Percentiles rank a stretch among this genome's conserved stretches.
Evolutionary conservation across 2,797 vertebrate species (phyloP).

Genomic region (Leptoclinus maculatus): DNA sequence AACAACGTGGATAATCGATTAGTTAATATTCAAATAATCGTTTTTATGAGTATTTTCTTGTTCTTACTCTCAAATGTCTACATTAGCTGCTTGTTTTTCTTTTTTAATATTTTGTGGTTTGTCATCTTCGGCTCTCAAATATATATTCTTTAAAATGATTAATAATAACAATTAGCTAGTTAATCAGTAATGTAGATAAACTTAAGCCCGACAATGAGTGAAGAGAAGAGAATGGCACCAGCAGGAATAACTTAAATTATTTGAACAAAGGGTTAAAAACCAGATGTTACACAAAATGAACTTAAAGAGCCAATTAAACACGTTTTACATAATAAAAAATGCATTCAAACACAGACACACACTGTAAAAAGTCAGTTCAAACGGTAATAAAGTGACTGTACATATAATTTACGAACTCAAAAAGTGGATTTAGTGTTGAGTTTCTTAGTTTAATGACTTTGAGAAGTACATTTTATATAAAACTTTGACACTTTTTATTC

Average conservation of each 20-base stretch:
- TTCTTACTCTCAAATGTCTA: neutral
- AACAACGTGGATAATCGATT: neutral
- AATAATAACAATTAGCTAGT: neutral
- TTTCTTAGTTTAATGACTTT: neutral
- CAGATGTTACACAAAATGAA: neutral
- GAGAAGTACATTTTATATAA: no score
- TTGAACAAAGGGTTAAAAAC: neutral
- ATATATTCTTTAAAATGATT: neutral
- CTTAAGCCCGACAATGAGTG: neutral
- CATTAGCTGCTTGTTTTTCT: neutral
- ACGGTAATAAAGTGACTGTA: neutral
- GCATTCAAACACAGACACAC: neutral
- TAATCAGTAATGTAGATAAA: neutral
- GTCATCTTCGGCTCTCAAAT: no score
- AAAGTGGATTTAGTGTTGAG: neutral
- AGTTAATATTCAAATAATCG: neutral
- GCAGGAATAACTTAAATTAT: no score
- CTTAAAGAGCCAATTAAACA: slow-evolving; percentile 1
- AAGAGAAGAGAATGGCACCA: neutral
- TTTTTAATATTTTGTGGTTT: no score
- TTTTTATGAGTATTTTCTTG: no score
- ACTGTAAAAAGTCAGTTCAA: neutral
- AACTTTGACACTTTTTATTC: no score
- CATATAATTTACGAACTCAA: neutral
- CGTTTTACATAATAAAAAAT: neutral